Percentiles rank a stretch among this genome's conserved stretches.
These are phyloP conservation scores for Polyergus mexicanus DNA, from an alignment of 1,140 invertebrate species.

Conservation along the genomic window DNA sequence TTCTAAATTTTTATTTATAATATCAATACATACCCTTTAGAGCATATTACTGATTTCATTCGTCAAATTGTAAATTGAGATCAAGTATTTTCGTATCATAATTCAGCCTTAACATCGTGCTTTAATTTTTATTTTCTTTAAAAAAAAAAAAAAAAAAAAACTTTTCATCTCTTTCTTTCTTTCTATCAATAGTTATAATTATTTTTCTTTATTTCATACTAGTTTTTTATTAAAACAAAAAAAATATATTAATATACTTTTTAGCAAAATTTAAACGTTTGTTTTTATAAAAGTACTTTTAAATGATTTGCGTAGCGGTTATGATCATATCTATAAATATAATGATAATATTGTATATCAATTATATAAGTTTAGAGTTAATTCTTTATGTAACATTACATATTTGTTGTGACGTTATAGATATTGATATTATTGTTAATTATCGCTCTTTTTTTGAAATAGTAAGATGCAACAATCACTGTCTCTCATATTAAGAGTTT, in stretches of 20 bases:
- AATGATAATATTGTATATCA: no score
- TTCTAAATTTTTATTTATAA: slow-evolving; percentile 8
- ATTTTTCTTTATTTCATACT: not conserved
- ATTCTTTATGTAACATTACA: not conserved
- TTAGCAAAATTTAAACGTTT: not conserved
- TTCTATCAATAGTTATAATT: not conserved
- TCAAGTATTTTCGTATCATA: not conserved
- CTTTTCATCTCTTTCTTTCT: not conserved
- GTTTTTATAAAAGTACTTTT: not conserved
- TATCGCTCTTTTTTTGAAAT: not conserved
- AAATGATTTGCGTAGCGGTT: not conserved
- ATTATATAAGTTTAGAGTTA: not conserved
- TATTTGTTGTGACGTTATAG: not conserved
- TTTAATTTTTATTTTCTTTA: not conserved
- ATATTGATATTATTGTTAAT: slow-evolving; percentile 36
- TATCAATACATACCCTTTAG: not conserved
- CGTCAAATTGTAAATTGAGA: not conserved
- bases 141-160: no score
- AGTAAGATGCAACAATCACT: no score
- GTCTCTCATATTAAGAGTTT: no score
- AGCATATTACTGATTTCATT: not conserved
- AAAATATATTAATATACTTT: not conserved
- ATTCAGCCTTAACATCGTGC: not conserved
- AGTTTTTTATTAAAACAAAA: not conserved
- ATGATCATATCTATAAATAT: not conserved